phyloP scores from a whole-genome alignment of 1,140 invertebrate genomes.

The Sinella curviseta region DNA sequence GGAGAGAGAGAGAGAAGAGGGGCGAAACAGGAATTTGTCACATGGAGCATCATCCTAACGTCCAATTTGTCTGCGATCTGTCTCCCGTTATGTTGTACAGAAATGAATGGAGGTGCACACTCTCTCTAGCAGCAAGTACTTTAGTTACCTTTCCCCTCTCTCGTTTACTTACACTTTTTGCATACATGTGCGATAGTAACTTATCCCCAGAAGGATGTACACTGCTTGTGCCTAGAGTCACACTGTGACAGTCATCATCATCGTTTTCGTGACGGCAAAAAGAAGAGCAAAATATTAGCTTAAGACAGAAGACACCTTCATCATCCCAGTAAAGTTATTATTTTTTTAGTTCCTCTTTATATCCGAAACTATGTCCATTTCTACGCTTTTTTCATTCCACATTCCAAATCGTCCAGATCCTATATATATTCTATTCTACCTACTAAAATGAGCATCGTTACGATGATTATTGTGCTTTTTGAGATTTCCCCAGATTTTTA shows the following conservation, averaged over 20 bases:
- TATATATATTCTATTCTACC: not conserved
- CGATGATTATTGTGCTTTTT: slow-evolving; percentile 2
- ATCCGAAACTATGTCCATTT: not conserved
- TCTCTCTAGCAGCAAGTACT: not conserved
- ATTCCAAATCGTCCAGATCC: not conserved
- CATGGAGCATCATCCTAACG: slow-evolving; percentile 44
- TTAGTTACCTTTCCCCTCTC: not conserved
- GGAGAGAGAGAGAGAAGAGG: slow-evolving; percentile 20
- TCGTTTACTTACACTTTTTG: not conserved
- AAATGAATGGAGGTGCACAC: not conserved
- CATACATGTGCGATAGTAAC: not conserved
- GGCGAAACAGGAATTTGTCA: slow-evolving; percentile 43
- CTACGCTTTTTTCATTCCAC: not conserved
- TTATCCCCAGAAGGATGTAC: not conserved
- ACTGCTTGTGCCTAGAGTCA: slow-evolving; percentile 9
- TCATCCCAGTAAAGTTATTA: too few relatives aligned
- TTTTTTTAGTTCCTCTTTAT: too few relatives aligned
- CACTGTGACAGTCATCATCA: not conserved
- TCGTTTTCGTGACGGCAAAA: not conserved
- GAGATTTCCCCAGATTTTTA: slow-evolving; percentile 18
- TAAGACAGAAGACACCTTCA: not conserved
- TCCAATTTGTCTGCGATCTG: slow-evolving; percentile 48
- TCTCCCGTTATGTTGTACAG: slow-evolving; percentile 6
- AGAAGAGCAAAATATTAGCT: slow-evolving; percentile 15
- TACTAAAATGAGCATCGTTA: not conserved